Percentiles rank a stretch among this genome's conserved stretches.
Conservation (phyloP, 2,888 invertebrate species). For the Pimpla rufipes region DNA sequence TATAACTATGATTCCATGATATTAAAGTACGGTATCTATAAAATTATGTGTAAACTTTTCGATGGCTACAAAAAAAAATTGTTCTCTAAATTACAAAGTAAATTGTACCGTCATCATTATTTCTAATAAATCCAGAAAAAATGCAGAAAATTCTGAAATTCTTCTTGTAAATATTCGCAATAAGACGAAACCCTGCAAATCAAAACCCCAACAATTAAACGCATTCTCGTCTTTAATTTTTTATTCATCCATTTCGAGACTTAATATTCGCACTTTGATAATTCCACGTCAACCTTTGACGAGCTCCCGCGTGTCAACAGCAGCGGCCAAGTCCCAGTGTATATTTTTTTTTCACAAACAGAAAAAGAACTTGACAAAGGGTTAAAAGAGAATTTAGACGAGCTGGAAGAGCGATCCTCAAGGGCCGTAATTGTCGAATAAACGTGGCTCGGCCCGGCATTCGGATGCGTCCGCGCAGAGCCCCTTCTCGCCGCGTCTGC, state of each 20-base stretch:
- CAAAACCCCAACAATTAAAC: too few species aligned
- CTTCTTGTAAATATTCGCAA: constrained; percentile 7
- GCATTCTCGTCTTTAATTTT: too few species aligned
- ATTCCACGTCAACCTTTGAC: background rate
- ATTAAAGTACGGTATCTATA: too few species aligned
- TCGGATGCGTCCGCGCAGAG: constrained; percentile 2
- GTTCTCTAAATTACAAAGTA: too few species aligned
- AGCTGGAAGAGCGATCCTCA: constrained; percentile 2
- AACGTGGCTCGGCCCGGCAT: background rate
- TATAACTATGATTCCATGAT: too few species aligned
- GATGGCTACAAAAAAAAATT: too few species aligned
- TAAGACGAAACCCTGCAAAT: background rate
- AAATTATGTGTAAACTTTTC: too few species aligned
- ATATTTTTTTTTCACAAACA: too few species aligned
- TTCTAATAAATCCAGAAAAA: too few species aligned
- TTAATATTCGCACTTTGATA: background rate
- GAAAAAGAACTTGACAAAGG: background rate
- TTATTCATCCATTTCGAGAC: too few species aligned
- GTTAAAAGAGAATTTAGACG: background rate
- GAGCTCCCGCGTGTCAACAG: background rate
- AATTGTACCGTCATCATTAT: too few species aligned
- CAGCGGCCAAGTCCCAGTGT: background rate
- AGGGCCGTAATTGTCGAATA: constrained; percentile 27
- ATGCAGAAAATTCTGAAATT: too few species aligned
- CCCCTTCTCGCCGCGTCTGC: constrained; percentile 30